These are phyloP conservation scores for Rhinatrema bivittatum DNA, from an alignment of 2,797 vertebrate species.

Conservation along the genomic window DNA sequence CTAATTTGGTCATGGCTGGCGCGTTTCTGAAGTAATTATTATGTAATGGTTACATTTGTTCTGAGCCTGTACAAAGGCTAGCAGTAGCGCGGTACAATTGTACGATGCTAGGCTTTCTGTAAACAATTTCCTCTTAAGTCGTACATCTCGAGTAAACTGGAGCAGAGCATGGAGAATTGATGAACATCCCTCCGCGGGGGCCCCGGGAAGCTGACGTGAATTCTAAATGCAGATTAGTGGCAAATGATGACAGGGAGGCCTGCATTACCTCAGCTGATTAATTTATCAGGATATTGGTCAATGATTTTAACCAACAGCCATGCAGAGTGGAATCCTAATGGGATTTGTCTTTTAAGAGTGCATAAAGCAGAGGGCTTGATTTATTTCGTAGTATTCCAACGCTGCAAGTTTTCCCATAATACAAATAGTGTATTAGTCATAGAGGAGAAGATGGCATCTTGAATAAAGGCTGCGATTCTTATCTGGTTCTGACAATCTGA, in stretches of 20 bases:
- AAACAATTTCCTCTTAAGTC: constrained; percentile 24
- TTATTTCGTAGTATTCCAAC: constrained; percentile 58
- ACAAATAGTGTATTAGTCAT: constrained; percentile 66
- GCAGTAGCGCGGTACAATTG: constrained; percentile 8
- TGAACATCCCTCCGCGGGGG: constrained; percentile 44
- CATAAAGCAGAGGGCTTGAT: constrained; percentile 57
- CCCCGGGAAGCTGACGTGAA: constrained; percentile 48
- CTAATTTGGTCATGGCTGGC: constrained; percentile 32
- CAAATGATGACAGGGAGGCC: constrained; percentile 47
- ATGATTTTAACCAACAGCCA: constrained; percentile 64
- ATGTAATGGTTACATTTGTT: constrained; percentile 8
- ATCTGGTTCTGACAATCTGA: constrained; percentile 53
- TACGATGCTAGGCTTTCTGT: constrained; percentile 24
- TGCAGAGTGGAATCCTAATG: constrained; percentile 53
- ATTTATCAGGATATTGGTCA: constrained; percentile 62
- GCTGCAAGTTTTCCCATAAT: constrained; percentile 58
- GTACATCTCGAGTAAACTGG: constrained; percentile 25
- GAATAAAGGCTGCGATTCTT: constrained; percentile 61
- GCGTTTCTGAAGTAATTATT: constrained; percentile 31
- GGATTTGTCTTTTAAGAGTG: constrained; percentile 62
- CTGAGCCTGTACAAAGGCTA: constrained; percentile 15
- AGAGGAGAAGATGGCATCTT: constrained; percentile 52
- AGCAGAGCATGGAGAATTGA: constrained; percentile 36
- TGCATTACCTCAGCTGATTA: constrained; percentile 57
- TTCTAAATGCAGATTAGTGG: constrained; percentile 55